These are phyloP conservation scores for Colletes gigas DNA, from an alignment of 1,140 invertebrate species.

Conservation along the genomic window DNA sequence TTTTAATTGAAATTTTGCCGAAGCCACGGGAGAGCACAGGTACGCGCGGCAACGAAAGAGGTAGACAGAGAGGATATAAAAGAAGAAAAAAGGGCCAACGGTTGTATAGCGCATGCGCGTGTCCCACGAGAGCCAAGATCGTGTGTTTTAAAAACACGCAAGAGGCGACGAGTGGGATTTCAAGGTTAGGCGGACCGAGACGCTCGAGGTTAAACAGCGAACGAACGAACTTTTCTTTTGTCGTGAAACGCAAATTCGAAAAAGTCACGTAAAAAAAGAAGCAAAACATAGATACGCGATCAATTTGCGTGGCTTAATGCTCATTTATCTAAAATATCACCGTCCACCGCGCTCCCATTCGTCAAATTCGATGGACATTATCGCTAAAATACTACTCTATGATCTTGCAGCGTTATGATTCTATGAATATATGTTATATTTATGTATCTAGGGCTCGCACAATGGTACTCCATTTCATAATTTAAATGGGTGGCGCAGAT, in stretches of 20 bases:
- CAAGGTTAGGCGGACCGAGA: conserved; percentile 61
- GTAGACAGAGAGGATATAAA: background rate
- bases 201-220: conserved; percentile 55
- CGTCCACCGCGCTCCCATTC: too few relatives aligned
- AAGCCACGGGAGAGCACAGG: conserved; percentile 4
- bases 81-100: conserved; percentile 21
- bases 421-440: too few relatives aligned
- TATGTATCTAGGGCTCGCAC: too few relatives aligned
- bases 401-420: too few relatives aligned
- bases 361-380: too few relatives aligned
- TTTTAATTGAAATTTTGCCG: conserved; percentile 51
- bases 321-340: too few relatives aligned
- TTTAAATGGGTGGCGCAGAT: too few relatives aligned
- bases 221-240: conserved; percentile 37
- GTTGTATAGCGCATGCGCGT: conserved; percentile 41
- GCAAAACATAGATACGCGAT: background rate
- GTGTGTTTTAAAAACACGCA: conserved; percentile 60
- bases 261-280: background rate
- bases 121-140: conserved; percentile 40
- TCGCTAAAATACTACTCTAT: too few relatives aligned
- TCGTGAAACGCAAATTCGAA: background rate
- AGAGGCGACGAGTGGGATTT: conserved; percentile 62
- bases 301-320: background rate
- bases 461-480: too few relatives aligned
- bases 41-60: conserved; percentile 15